These are phyloP conservation scores for Asobara japonica DNA, from an alignment of 1,140 invertebrate species.

Conservation along the genomic window DNA sequence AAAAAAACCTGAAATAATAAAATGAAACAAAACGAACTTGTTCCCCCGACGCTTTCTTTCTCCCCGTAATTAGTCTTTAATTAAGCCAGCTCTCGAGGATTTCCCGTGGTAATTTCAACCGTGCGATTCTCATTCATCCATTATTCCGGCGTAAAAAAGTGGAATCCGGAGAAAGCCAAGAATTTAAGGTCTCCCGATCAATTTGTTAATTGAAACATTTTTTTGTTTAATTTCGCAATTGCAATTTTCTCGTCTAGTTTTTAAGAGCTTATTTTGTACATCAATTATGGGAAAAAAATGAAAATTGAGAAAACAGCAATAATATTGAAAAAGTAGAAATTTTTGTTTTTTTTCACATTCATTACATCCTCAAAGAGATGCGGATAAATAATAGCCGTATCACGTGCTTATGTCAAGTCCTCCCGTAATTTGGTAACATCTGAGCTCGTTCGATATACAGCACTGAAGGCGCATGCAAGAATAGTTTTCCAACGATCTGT, in stretches of 20 bases:
- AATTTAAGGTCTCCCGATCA: too few relatives aligned
- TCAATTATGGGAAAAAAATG: background rate
- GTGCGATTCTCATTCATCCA: background rate
- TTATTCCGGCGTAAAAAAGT: background rate
- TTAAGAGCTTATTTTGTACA: too few relatives aligned
- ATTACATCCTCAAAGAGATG: too few relatives aligned
- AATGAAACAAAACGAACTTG: background rate
- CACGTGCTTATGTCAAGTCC: background rate
- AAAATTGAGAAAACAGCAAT: background rate
- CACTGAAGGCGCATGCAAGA: background rate
- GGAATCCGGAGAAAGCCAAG: too few relatives aligned
- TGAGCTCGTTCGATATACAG: background rate
- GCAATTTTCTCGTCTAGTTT: too few relatives aligned
- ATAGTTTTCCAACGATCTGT: conserved; percentile 46
- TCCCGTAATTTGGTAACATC: background rate
- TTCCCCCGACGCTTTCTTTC: conserved; percentile 30
- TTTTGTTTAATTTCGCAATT: too few relatives aligned
- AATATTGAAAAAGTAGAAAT: background rate
- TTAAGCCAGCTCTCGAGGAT: conserved; percentile 56
- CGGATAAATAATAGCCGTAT: background rate
- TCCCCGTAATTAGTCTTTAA: conserved; percentile 62
- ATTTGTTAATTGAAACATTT: too few relatives aligned
- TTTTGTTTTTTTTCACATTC: too few relatives aligned
- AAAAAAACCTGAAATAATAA: conserved; percentile 32
- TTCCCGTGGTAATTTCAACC: background rate